Base-by-base conservation (phyloP, 2,113 vertebrate species). In the Gobio gobio region DNA sequence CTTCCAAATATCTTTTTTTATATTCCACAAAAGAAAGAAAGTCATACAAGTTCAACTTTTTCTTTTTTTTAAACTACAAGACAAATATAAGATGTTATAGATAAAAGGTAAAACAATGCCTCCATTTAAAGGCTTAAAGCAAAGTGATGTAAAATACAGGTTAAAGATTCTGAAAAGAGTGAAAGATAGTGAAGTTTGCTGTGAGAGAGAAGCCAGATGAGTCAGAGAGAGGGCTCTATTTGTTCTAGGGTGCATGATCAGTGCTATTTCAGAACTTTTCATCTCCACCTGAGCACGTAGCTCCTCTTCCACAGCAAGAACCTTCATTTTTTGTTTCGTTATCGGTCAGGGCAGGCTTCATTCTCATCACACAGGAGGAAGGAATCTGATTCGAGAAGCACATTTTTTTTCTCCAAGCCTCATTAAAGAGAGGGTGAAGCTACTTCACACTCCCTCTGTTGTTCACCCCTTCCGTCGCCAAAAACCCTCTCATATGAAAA, bases 401-500 rank as follows among this genome's bases (percentile, higher is more conserved):
- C 29, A 73, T 91, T 87, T 90, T 92, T 91, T 40, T 77, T 79
- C 47, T 68, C 20, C 2, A 14, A 68, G 79, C 82, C 78, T 86
- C 87, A 86, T 86, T 88, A 84, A 84, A 88, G 36, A 66, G 72
- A 81, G 83, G 84, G 72, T 76, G 47, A 83, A 86, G 47, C 81
- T 86, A 59, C 85, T 78, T 51, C 68, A 29, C 81, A 26, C 70
- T 79, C 33, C 78, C 78, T 74, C 61, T 81, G 76, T 51, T 72
- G 66, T 22, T 88, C 89, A 93, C 70, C 63, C 86, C 88, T 85
- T 90, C 87, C 88, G 89, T 91, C 92, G 90, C 85, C 86, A 92
- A 92, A 93, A 94, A 92, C 88, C 90, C 83, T 90, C 91, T 91
- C 83, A 82, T 56, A 87, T 68, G 79, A 82, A 82, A 63, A 51